Conservation (phyloP, 2,888 invertebrate species). For the Hypolimnas misippus region DNA sequence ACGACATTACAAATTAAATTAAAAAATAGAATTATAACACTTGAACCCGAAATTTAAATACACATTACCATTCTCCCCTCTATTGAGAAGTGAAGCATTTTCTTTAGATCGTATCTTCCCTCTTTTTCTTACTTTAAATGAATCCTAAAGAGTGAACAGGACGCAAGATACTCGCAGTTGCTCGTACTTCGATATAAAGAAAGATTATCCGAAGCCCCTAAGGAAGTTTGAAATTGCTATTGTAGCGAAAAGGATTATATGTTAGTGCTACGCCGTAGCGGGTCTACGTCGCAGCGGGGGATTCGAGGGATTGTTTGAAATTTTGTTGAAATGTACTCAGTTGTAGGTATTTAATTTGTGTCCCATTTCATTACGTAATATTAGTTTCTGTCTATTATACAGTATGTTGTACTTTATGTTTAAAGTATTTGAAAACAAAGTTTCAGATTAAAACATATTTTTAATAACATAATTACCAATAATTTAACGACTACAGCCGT, state of each 20-base stretch:
- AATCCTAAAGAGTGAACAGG: slow-evolving; percentile 51
- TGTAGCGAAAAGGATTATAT: slow-evolving; percentile 85
- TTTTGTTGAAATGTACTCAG: slow-evolving; percentile 46
- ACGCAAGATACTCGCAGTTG: slow-evolving; percentile 58
- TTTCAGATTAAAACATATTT: too few species aligned
- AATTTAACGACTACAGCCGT: not conserved
- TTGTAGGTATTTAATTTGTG: slow-evolving; percentile 18
- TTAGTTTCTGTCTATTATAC: too few species aligned
- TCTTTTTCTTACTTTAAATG: slow-evolving; percentile 51
- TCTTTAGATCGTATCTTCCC: slow-evolving; percentile 59
- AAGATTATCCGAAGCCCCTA: slow-evolving; percentile 85
- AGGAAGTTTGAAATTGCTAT: slow-evolving; percentile 85
- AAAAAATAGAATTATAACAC: slow-evolving; percentile 82
- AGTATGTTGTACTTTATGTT: too few species aligned
- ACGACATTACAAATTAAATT: slow-evolving; percentile 81
- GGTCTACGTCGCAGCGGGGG: slow-evolving; percentile 64
- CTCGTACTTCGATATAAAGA: slow-evolving; percentile 82
- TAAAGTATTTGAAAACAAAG: too few species aligned
- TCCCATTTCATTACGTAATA: slow-evolving; percentile 40
- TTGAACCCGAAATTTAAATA: slow-evolving; percentile 82
- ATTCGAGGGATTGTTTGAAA: slow-evolving; percentile 61
- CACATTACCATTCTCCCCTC: slow-evolving; percentile 80
- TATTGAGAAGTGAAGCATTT: slow-evolving; percentile 78
- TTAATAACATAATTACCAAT: too few species aligned
- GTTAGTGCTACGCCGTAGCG: slow-evolving; percentile 82